Evolutionary conservation across 2,888 invertebrate genomes (phyloP).

Genomic region (Nomada ruficornis): DNA sequence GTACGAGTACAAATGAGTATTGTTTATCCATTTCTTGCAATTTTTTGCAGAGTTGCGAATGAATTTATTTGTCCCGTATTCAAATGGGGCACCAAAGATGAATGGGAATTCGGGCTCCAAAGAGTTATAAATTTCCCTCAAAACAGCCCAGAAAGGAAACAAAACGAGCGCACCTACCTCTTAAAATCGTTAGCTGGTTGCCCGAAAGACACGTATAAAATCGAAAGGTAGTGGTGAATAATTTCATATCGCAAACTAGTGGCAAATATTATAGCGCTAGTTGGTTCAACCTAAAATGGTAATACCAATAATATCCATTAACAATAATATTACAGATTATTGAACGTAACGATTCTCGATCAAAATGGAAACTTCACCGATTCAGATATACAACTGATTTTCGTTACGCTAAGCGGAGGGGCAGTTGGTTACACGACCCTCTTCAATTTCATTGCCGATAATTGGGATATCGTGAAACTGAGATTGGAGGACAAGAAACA

Average conservation of each 20-base stretch:
- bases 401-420: constrained; percentile 90
- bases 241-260: background rate
- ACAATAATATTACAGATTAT: constrained; percentile 80
- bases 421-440: constrained; percentile 90
- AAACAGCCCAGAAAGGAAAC: constrained; percentile 86
- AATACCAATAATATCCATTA: background rate
- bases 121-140: constrained; percentile 91
- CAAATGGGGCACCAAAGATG: constrained; percentile 91
- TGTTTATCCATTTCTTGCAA: too few species aligned
- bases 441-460: constrained; percentile 89
- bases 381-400: constrained; percentile 90
- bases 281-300: background rate
- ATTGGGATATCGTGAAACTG: constrained; percentile 89
- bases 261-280: background rate
- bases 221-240: constrained; percentile 84
- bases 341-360: constrained; percentile 90
- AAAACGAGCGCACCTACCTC: constrained; percentile 91
- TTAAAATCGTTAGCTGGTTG: constrained; percentile 92
- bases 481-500: constrained; percentile 89
- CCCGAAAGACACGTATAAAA: constrained; percentile 89
- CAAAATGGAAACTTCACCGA: constrained; percentile 91
- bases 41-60: constrained; percentile 88
- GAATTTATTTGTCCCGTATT: constrained; percentile 93
- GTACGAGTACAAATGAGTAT: too few species aligned
- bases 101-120: constrained; percentile 93